Evolutionary conservation across 2,888 invertebrate genomes (phyloP).

Genomic region (Athalia circularis): DNA sequence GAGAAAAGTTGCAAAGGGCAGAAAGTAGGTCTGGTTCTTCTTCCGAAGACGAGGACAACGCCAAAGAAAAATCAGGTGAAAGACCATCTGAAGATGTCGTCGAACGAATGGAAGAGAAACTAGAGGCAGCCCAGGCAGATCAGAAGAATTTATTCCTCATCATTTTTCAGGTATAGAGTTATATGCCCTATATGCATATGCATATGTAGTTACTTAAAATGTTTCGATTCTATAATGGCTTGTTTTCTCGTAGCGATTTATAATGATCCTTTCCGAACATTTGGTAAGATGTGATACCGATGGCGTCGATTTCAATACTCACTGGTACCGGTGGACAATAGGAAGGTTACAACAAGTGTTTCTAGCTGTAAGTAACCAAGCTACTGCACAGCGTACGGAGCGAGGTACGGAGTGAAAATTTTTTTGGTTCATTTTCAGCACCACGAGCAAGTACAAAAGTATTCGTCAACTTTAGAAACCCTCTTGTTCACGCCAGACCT

Average conservation of each 20-base stretch:
- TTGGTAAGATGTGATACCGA: slow-evolving; percentile 95
- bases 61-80: slow-evolving; percentile 76
- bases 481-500: slow-evolving; percentile 97
- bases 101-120: slow-evolving; percentile 95
- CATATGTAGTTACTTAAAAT: background rate
- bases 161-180: slow-evolving; percentile 87
- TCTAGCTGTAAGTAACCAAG: slow-evolving; percentile 82
- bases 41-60: slow-evolving; percentile 84
- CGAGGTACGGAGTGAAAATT: no score
- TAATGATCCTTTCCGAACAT: slow-evolving; percentile 98
- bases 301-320: slow-evolving; percentile 93
- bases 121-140: slow-evolving; percentile 96
- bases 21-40: slow-evolving; percentile 88
- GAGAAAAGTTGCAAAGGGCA: slow-evolving; percentile 90
- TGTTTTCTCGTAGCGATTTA: slow-evolving; percentile 83
- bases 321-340: slow-evolving; percentile 97
- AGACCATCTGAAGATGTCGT: slow-evolving; percentile 89
- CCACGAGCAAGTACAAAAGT: slow-evolving; percentile 97
- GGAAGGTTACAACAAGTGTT: slow-evolving; percentile 97
- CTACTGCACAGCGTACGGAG: background rate
- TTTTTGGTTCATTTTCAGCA: slow-evolving; percentile 82
- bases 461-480: slow-evolving; percentile 95
- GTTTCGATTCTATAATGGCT: slow-evolving; percentile 18
- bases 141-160: slow-evolving; percentile 97
- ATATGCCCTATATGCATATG: background rate